phyloP scores from a whole-genome alignment of 1,140 invertebrate species.

The Anthonomus grandis region DNA sequence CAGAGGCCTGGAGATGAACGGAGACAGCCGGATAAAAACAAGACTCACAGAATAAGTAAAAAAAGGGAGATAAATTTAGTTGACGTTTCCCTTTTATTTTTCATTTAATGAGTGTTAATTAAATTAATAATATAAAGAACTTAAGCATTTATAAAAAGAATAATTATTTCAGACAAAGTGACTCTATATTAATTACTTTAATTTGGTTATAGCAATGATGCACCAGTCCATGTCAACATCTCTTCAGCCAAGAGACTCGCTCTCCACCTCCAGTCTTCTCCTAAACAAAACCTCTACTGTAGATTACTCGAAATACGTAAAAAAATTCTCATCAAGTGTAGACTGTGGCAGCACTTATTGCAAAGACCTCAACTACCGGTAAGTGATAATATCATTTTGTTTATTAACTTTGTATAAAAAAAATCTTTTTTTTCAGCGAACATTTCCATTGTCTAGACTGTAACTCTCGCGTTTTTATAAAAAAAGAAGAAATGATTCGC shows the following conservation, averaged over 20 bases:
- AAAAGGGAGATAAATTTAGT: constrained; percentile 4
- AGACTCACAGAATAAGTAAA: constrained; percentile 7
- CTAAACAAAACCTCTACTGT: constrained; percentile 52
- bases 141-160: too few species aligned
- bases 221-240: constrained; percentile 48
- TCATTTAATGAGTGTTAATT: too few species aligned
- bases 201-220: constrained; percentile 53
- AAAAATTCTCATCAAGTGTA: constrained; percentile 68
- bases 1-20: constrained; percentile 16
- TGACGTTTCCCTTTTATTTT: constrained; percentile 10
- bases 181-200: too few species aligned
- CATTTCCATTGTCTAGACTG: constrained; percentile 97
- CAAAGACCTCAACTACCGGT: constrained; percentile 73
- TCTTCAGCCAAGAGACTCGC: constrained; percentile 24
- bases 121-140: too few species aligned
- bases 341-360: constrained; percentile 80
- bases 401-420: not conserved
- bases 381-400: constrained; percentile 6
- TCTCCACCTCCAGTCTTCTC: constrained; percentile 45
- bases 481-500: constrained; percentile 98
- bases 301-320: constrained; percentile 80
- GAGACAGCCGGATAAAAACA: constrained; percentile 17
- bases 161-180: too few species aligned
- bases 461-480: constrained; percentile 83
- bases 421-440: constrained; percentile 60